Conservation (phyloP, 1,140 invertebrate genomes). For the Ephestia elutella region DNA sequence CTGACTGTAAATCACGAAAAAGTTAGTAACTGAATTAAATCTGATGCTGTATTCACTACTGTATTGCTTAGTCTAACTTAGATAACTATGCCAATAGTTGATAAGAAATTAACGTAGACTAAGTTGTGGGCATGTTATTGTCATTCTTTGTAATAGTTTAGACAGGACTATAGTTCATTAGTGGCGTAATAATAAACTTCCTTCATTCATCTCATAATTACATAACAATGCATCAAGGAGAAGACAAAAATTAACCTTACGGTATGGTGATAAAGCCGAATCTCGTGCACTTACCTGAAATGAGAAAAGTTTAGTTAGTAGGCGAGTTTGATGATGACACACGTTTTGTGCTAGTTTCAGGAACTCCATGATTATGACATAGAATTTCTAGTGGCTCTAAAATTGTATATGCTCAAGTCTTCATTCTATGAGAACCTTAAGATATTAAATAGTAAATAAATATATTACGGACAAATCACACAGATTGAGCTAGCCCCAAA, state of each 20-base stretch:
- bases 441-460: no score
- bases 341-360: neutral
- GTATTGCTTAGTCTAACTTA: no score
- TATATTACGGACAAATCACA: no score
- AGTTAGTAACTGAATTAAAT: no score
- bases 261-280: neutral
- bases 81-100: no score
- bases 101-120: no score
- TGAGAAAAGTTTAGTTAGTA: constrained; percentile 5
- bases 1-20: no score
- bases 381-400: neutral
- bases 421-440: no score
- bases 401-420: no score
- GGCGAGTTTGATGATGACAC: neutral
- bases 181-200: neutral
- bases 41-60: no score
- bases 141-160: neutral
- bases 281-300: constrained; percentile 1
- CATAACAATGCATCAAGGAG: neutral
- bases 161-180: neutral
- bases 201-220: neutral
- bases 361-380: neutral
- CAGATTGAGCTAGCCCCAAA: no score
- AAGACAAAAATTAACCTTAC: neutral
- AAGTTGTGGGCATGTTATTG: no score